Evolutionary conservation across 2,113 vertebrate species (phyloP).

Genomic region (Hirundichthys speculiger): DNA sequence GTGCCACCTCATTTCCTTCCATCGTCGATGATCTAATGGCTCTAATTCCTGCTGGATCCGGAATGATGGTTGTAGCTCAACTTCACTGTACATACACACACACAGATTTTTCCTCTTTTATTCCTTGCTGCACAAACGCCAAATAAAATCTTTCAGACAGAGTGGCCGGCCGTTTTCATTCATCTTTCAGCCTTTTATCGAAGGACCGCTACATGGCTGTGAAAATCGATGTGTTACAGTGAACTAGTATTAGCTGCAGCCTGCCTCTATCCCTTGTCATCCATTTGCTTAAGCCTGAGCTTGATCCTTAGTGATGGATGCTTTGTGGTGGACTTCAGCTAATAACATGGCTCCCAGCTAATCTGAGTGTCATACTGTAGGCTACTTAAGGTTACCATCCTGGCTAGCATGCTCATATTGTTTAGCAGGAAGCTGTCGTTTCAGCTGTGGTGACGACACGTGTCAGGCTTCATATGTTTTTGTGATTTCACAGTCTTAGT

Average conservation of each 20-base stretch:
- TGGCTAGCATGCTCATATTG: conserved; percentile 24
- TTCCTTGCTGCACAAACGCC: conserved; percentile 30
- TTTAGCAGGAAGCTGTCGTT: conserved; percentile 37
- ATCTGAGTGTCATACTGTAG: conserved; percentile 59
- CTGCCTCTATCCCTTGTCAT: conserved; percentile 71
- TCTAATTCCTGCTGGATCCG: conserved; percentile 20
- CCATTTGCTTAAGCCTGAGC: conserved; percentile 72
- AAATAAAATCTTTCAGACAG: conserved; percentile 51
- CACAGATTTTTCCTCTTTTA: conserved; percentile 8
- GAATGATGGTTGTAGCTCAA: conserved; percentile 14
- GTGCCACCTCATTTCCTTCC: neutral
- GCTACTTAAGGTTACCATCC: conserved; percentile 49
- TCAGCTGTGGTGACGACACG: conserved; percentile 12
- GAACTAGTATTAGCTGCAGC: conserved; percentile 66
- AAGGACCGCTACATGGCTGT: conserved; percentile 40
- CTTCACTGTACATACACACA: conserved; percentile 3
- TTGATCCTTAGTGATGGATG: conserved; percentile 75
- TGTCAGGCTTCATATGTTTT: neutral
- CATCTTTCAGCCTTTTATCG: conserved; percentile 51
- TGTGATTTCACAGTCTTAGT: conserved; percentile 4
- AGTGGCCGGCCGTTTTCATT: conserved; percentile 45
- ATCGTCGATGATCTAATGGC: conserved; percentile 34
- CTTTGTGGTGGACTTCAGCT: conserved; percentile 54
- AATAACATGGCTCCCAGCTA: conserved; percentile 58
- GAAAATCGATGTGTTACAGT: conserved; percentile 72